Evolutionary conservation across 2,113 vertebrate genomes (phyloP).

Genomic region (Pardalotus punctatus): DNA sequence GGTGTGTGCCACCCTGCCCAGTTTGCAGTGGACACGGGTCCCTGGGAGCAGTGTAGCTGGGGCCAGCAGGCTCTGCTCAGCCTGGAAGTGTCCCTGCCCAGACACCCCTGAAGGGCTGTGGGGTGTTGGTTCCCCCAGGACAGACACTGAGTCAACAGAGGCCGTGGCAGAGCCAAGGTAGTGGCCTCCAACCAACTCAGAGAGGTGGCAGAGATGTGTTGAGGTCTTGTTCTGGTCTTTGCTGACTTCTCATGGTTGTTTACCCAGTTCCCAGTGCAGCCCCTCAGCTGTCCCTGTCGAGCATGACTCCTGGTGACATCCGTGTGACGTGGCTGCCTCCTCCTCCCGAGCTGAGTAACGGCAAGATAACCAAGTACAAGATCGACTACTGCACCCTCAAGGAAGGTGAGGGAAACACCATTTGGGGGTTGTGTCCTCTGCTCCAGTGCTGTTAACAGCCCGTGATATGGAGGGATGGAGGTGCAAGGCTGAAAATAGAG

Average conservation of each 20-base stretch:
- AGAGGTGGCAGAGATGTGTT: neutral
- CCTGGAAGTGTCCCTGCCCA: neutral
- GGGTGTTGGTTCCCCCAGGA: neutral
- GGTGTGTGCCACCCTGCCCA: neutral
- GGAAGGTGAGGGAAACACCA: slow-evolving; percentile 76
- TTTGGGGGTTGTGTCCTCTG: neutral
- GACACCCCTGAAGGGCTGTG: neutral
- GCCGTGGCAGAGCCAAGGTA: neutral
- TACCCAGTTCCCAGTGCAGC: slow-evolving; percentile 87
- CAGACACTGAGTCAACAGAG: neutral
- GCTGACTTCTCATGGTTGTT: neutral
- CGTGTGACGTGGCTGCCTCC: slow-evolving; percentile 89
- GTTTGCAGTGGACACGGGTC: neutral
- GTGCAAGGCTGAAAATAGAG: neutral
- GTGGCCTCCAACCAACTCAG: neutral
- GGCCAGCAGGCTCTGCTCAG: neutral
- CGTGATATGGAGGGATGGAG: neutral
- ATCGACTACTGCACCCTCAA: slow-evolving; percentile 88
- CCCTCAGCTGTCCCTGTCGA: slow-evolving; percentile 89
- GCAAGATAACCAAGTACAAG: slow-evolving; percentile 88
- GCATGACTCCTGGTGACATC: slow-evolving; percentile 88
- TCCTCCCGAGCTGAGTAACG: slow-evolving; percentile 84
- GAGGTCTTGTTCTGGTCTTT: neutral
- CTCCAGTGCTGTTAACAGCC: neutral
- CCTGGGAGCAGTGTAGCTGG: neutral